Conservation (phyloP, 2,113 vertebrate genomes). For the Burhinus bistriatus region DNA sequence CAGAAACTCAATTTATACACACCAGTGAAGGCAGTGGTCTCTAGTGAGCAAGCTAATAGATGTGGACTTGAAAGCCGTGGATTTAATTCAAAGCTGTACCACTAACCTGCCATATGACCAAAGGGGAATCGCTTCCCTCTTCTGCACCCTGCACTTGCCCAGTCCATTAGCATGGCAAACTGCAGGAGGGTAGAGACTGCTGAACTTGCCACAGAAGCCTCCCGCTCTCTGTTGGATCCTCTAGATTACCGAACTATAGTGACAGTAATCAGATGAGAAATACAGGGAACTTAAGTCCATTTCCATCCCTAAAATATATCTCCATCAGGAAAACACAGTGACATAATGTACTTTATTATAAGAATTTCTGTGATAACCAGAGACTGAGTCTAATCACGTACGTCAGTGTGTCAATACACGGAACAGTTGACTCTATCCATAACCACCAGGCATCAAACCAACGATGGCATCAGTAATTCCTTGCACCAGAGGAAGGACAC, state of each 20-base stretch:
- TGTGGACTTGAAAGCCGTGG: background rate
- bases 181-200: background rate
- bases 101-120: background rate
- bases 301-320: background rate
- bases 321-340: background rate
- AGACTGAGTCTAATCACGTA: accelerated
- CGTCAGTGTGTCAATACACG: background rate
- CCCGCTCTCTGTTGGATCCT: background rate
- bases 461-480: background rate
- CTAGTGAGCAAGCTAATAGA: background rate
- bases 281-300: background rate
- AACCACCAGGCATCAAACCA: background rate
- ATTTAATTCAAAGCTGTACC: background rate
- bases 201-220: background rate
- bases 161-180: background rate
- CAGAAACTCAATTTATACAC: background rate
- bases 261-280: background rate
- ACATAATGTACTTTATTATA: accelerated
- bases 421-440: background rate
- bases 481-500: background rate
- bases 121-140: background rate
- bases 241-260: background rate
- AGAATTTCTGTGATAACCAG: background rate
- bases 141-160: background rate
- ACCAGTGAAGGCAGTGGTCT: no score